Evolutionary conservation across 2,888 invertebrate species (phyloP).

Genomic region (Portevinia maculata): DNA sequence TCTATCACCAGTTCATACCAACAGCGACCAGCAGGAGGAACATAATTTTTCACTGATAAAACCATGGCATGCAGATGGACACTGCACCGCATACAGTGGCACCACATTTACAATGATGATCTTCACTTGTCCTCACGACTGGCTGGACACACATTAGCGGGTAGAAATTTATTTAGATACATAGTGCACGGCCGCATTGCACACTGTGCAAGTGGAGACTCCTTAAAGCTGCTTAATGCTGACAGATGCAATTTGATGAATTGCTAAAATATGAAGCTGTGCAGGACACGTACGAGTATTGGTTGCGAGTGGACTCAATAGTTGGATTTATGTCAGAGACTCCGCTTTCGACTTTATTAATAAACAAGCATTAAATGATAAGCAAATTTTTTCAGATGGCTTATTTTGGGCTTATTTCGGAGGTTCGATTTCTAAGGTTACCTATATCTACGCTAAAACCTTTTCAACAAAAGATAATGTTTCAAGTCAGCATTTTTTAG

Average conservation of each 20-base stretch:
- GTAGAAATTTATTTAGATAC: constrained; percentile 2
- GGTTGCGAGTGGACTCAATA: too few relatives aligned
- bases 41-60: constrained; percentile 68
- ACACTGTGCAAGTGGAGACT: constrained; percentile 1
- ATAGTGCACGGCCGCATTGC: too few relatives aligned
- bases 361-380: too few relatives aligned
- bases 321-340: too few relatives aligned
- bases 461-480: too few relatives aligned
- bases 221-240: constrained; percentile 23
- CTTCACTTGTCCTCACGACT: constrained; percentile 51
- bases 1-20: constrained; percentile 47
- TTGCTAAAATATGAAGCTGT: neutral
- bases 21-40: constrained; percentile 41
- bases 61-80: constrained; percentile 18
- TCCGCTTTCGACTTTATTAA: too few relatives aligned
- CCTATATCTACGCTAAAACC: too few relatives aligned
- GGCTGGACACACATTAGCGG: constrained; percentile 34
- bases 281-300: too few relatives aligned
- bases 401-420: too few relatives aligned
- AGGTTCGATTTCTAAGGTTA: too few relatives aligned
- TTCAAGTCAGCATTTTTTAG: too few relatives aligned
- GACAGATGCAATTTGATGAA: constrained; percentile 29
- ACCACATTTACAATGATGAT: constrained; percentile 45
- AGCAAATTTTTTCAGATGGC: too few relatives aligned
- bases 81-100: constrained; percentile 1